Percentiles rank a stretch among this genome's conserved stretches.
These are phyloP conservation scores for Calliphora vicina DNA, from an alignment of 1,140 invertebrate species.

Conservation along the genomic window DNA sequence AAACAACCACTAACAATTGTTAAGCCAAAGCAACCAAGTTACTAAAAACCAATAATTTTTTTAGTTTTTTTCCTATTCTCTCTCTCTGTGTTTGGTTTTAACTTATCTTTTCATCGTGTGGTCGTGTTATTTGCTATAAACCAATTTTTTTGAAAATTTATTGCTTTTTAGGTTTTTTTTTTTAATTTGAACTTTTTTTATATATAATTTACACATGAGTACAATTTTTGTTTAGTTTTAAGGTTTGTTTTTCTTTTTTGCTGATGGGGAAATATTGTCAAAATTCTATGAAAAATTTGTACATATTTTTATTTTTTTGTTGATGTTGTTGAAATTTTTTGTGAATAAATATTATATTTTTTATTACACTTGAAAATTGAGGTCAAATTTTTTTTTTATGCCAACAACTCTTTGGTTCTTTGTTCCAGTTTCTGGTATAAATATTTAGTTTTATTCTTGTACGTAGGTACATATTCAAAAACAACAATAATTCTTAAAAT, in stretches of 20 bases:
- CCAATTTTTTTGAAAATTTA: slow-evolving; percentile 10
- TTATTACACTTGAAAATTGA: slow-evolving; percentile 22
- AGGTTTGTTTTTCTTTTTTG: not conserved
- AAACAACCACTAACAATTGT: no score
- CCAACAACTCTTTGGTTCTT: not conserved
- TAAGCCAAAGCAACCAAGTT: no score
- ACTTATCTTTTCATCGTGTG: slow-evolving; percentile 16
- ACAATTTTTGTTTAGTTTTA: not conserved
- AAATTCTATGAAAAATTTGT: not conserved
- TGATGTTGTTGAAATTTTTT: not conserved
- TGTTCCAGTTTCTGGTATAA: not conserved
- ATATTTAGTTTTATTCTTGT: not conserved
- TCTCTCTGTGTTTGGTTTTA: no score
- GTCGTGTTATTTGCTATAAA: not conserved
- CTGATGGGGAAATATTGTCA: not conserved
- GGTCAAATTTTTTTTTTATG: slow-evolving; percentile 23
- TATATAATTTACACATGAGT: slow-evolving; percentile 13
- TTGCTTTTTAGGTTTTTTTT: not conserved
- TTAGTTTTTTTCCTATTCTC: not conserved
- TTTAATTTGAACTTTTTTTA: not conserved
- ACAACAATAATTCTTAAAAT: no score
- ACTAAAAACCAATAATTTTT: no score
- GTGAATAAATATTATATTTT: not conserved
- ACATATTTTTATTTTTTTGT: not conserved
- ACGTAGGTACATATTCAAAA: no score